Base-by-base conservation (phyloP, 2,797 vertebrate species). In the Chaunax sp. region DNA sequence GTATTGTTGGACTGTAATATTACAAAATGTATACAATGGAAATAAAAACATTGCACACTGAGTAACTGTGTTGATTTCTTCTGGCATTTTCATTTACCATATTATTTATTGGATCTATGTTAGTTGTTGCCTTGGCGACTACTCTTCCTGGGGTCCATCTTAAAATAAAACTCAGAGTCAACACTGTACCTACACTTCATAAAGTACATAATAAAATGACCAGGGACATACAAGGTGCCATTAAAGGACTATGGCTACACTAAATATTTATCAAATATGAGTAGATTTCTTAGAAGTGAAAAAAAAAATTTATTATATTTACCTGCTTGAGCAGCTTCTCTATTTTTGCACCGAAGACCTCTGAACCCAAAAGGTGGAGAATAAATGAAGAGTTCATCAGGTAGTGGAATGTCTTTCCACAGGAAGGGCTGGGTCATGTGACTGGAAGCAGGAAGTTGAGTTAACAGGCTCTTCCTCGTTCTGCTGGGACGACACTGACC, bases 301-400 rank as follows among this genome's bases (percentile, higher is more conserved):
- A n/a, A n/a, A n/a, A 16, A 40, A 5, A 16, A 40, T 15, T 14
- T 40, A 1, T 14, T n/a, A 22, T 22, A 6, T 22, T 84, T 43
- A 98, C 88, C 62, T 94, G 82, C 6, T 92, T 89, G 23, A 97
- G 86, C n/a, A 97, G 78, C 0, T 88, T 76, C 61, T 92, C 56
- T 9, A 96, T 83, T 77, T n/a, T 93, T 89, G 22, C 73, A 54
- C 41, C 75, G 82, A 33, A 95, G 89, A 1, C 91, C 89, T 33
- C 46, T 81, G 85, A 98, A 96, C 5, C 98, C 97, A 80, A 99
- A 99, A 0, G 98, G 97, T 1, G 96, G 95, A 0, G 87, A 78
- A 3, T 95, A 96, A 35, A 87, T 78, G 83, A 95, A 96, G 47
- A 96, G 80, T 5, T 85, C 72, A 5, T 90, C 79, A 1, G 90